Evolutionary conservation across 2,888 invertebrate genomes (phyloP).

Genomic region (Agonum fuliginosum): DNA sequence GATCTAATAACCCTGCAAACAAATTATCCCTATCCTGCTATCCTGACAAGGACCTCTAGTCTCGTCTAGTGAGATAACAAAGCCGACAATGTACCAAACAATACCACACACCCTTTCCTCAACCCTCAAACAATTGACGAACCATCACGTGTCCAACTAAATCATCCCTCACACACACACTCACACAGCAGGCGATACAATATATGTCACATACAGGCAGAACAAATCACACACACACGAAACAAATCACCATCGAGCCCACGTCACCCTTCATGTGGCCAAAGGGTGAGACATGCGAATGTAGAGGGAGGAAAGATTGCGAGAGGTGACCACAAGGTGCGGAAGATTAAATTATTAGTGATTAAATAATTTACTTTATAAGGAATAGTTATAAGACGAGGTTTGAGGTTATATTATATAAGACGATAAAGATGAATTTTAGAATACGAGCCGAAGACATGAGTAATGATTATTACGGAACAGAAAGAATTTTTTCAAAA

Average conservation of each 20-base stretch:
- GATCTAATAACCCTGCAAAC: background rate
- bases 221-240: background rate
- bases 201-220: slow-evolving; percentile 36
- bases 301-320: too few relatives aligned
- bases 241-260: background rate
- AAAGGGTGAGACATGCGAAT: too few relatives aligned
- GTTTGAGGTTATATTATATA: too few relatives aligned
- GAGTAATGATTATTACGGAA: too few relatives aligned
- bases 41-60: background rate
- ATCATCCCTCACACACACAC: background rate
- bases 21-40: background rate
- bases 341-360: too few relatives aligned
- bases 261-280: background rate
- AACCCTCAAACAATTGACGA: background rate
- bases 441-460: too few relatives aligned
- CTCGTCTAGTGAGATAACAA: background rate
- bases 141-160: slow-evolving; percentile 2
- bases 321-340: too few relatives aligned
- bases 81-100: background rate
- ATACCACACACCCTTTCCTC: background rate
- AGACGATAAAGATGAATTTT: too few relatives aligned
- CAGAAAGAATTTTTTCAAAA: too few relatives aligned
- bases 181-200: slow-evolving; percentile 14
- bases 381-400: too few relatives aligned
- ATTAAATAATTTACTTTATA: too few relatives aligned